phyloP scores from a whole-genome alignment of 2,113 vertebrate genomes.

The Cranoglanis bouderius region DNA sequence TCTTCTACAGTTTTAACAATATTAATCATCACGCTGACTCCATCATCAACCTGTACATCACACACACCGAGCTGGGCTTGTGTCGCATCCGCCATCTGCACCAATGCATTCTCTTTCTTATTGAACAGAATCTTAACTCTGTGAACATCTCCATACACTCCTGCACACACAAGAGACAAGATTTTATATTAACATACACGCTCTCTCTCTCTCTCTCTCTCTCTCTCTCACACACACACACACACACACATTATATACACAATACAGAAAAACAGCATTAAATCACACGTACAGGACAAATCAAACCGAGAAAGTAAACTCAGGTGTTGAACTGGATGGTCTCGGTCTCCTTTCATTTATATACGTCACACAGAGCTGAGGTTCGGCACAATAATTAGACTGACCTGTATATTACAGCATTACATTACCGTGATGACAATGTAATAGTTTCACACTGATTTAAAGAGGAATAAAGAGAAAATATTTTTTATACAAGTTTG shows the following conservation, averaged over 20 bases:
- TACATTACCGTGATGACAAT: not conserved
- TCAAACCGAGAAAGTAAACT: not conserved
- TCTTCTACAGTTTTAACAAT: not conserved
- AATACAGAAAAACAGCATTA: not conserved
- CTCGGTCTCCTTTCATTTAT: not conserved
- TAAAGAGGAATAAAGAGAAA: not conserved
- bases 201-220: too few species aligned
- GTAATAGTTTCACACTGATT: too few species aligned
- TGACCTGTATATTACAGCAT: not conserved
- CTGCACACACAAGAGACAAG: conserved; percentile 62
- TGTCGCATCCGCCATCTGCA: conserved; percentile 84
- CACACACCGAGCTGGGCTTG: conserved; percentile 84
- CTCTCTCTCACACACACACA: not conserved
- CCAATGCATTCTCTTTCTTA: conserved; percentile 83
- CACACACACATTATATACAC: not conserved
- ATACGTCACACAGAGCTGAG: not conserved
- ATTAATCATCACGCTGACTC: not conserved
- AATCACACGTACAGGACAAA: not conserved
- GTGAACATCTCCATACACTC: conserved; percentile 85
- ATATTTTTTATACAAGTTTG: not conserved
- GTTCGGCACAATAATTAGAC: not conserved
- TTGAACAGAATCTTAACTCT: conserved; percentile 89
- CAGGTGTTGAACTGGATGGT: not conserved
- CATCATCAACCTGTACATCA: not conserved
- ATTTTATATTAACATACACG: not conserved